These are phyloP conservation scores for Gavialis gangeticus DNA, from an alignment of 2,113 vertebrate genomes.

Conservation along the genomic window DNA sequence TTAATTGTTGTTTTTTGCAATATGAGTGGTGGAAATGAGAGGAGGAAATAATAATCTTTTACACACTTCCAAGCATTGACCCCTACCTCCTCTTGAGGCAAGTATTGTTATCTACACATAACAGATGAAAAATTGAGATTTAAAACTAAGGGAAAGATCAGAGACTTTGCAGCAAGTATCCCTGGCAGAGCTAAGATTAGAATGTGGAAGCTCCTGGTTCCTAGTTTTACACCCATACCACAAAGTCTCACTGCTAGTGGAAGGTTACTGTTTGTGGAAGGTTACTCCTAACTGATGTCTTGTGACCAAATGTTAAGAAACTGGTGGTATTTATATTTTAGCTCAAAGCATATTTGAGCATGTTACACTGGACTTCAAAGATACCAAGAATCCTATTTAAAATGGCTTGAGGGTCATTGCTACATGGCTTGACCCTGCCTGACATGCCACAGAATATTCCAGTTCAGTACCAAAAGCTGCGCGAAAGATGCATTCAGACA, in stretches of 20 bases:
- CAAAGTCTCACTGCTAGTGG: background rate
- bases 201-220: background rate
- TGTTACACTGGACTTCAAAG: background rate
- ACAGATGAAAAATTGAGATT: background rate
- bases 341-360: background rate
- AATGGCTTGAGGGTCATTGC: background rate
- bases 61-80: background rate
- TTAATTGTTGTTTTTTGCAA: background rate
- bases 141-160: background rate
- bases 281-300: background rate
- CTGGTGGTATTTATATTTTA: background rate
- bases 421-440: background rate
- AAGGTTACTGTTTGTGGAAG: background rate
- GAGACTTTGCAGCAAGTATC: background rate
- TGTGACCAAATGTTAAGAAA: background rate
- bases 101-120: background rate
- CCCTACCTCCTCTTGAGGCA: background rate
- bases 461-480: background rate
- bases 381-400: background rate
- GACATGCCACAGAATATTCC: background rate
- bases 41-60: background rate
- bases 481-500: background rate
- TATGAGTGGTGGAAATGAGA: background rate
- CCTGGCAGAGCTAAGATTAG: background rate
- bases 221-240: background rate